These are phyloP conservation scores for Drosophila dives DNA, from an alignment of 2,888 invertebrate species.

Conservation along the genomic window DNA sequence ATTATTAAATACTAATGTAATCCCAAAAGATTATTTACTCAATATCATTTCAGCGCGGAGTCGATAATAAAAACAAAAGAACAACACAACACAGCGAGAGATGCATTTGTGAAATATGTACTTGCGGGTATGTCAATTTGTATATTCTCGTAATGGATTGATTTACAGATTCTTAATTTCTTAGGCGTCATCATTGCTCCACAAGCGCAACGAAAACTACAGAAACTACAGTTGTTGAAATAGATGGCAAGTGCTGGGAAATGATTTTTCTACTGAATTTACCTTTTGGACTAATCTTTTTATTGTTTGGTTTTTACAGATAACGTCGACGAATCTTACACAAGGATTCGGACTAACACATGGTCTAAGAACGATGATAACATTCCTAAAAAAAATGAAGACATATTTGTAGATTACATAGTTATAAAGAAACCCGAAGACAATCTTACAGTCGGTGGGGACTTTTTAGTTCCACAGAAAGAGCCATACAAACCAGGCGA, in stretches of 20 bases:
- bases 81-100: slow-evolving; percentile 87
- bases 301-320: slow-evolving; percentile 45
- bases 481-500: slow-evolving; percentile 86
- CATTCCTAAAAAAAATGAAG: slow-evolving; percentile 85
- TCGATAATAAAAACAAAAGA: slow-evolving; percentile 82
- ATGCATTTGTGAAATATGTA: slow-evolving; percentile 95
- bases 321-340: slow-evolving; percentile 72
- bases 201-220: slow-evolving; percentile 85
- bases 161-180: neutral
- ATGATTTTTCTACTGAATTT: neutral
- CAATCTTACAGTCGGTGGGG: slow-evolving; percentile 88
- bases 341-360: slow-evolving; percentile 80
- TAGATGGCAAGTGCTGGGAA: slow-evolving; percentile 51
- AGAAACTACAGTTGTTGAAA: slow-evolving; percentile 62
- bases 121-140: slow-evolving; percentile 91
- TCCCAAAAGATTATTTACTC: slow-evolving; percentile 7
- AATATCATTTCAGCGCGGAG: slow-evolving; percentile 72
- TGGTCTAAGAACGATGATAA: slow-evolving; percentile 85
- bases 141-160: neutral
- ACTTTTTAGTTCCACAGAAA: slow-evolving; percentile 85
- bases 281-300: neutral
- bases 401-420: slow-evolving; percentile 68
- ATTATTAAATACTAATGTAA: neutral
- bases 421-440: slow-evolving; percentile 86
- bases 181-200: slow-evolving; percentile 93